phyloP scores from a whole-genome alignment of 2,888 invertebrate species.

The Tiphia femorata region DNA sequence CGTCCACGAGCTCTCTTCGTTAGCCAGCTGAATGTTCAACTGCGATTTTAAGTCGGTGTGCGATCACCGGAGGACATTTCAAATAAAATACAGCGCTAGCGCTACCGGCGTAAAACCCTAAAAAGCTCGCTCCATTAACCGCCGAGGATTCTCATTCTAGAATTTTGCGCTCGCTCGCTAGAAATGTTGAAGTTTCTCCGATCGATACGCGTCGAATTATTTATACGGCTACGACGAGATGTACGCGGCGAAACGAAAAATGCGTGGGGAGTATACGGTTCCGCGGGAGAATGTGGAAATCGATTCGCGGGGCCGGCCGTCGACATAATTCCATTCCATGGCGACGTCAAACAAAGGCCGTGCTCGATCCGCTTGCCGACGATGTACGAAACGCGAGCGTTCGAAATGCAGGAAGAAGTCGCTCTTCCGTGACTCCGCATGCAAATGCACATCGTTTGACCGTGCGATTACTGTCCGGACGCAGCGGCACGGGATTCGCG shows the following conservation, averaged over 20 bases:
- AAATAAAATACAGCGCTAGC: neutral
- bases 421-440: slow-evolving; percentile 47
- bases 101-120: no score
- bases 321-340: slow-evolving; percentile 19
- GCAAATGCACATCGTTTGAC: slow-evolving; percentile 33
- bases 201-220: neutral
- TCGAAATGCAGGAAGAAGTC: slow-evolving; percentile 25
- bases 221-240: neutral
- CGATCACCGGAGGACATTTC: neutral
- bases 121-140: no score
- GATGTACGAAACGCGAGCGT: slow-evolving; percentile 3
- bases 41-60: neutral
- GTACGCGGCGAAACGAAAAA: no score
- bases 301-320: slow-evolving; percentile 22
- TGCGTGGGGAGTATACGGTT: no score
- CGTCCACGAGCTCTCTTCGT: slow-evolving; percentile 19
- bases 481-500: slow-evolving; percentile 11
- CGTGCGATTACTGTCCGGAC: slow-evolving; percentile 24
- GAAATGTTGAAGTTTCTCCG: no score
- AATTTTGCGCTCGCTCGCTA: neutral
- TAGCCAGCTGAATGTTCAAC: slow-evolving; percentile 21
- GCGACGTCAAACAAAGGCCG: slow-evolving; percentile 23
- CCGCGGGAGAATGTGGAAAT: slow-evolving; percentile 18
- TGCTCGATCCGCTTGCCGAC: slow-evolving; percentile 1
- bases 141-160: neutral